Evolutionary conservation across 2,113 vertebrate genomes (phyloP), one percentile per base, ranked within the genome.

Genomic region (Carassius carassius): DNA sequence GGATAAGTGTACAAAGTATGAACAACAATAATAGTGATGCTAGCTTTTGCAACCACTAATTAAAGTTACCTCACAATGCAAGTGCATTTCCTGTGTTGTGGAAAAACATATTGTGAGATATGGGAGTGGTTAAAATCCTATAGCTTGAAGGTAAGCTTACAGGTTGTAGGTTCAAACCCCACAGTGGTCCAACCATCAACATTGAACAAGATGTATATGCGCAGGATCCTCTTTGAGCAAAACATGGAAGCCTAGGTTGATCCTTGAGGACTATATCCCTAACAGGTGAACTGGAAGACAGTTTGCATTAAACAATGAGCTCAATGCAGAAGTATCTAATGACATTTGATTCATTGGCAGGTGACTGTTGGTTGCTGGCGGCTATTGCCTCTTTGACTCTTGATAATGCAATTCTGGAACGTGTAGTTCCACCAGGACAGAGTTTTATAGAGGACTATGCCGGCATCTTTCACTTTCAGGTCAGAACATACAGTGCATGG

Each of bases 321-420:
- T 60, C 19, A n/a, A 16, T n/a, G 76, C 32, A 23, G 3, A 78
- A 41, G 4, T 63, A 29, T 17, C 10, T 47, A 21, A 44, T 14
- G 17, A 51, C 23, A 35, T 69, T 35, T 84, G 19, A 70, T 69
- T 16, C 16, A 49, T 70, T 49, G 35, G 6, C 91, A 98, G 97
- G 96, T 73, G 96, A 98, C 92, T 98, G 97, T 89, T 98, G 97
- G 97, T 92, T 99, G 0, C 89, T 98, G 83, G 96, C 96, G 3
- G 96, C 96, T 49, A 96, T 98, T 5, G 96, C 96, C 37, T 97
- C 96, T 83, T 92, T 98, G 65, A 98, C 97, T 0, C 93, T 98
- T 32, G 95, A 96, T 86, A 92, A 96, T 86, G 94, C 94, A 63
- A 90, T 94, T 0, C 81, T 98, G 90, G 86, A 90, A 13, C 94